Evolutionary conservation across 2,797 vertebrate genomes (phyloP).

Genomic region (Gouania willdenowi): DNA sequence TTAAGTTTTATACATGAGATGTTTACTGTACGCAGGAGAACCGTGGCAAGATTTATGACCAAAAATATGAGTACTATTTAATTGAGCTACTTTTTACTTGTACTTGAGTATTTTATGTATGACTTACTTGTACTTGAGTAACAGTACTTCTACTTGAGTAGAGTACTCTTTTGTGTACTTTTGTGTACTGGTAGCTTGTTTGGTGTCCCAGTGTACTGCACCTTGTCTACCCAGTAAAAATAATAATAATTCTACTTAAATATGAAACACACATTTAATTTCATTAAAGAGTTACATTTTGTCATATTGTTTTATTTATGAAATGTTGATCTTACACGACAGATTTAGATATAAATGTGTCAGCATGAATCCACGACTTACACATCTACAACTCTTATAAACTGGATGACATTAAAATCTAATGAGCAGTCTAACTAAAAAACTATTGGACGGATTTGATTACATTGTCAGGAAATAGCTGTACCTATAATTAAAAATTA

Average conservation of each 20-base stretch:
- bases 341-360: constrained; percentile 54
- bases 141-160: not conserved
- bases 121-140: not conserved
- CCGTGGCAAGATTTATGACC: too few species aligned
- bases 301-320: constrained; percentile 79
- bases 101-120: not conserved
- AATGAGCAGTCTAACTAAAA: constrained; percentile 2
- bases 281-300: constrained; percentile 28
- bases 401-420: constrained; percentile 31
- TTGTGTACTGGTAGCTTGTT: not conserved
- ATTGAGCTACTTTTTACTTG: too few species aligned
- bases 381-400: constrained; percentile 74
- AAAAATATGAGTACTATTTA: too few species aligned
- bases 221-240: constrained; percentile 19
- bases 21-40: too few species aligned
- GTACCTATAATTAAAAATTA: too few species aligned
- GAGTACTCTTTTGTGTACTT: too few species aligned
- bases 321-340: constrained; percentile 80
- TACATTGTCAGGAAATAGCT: constrained; percentile 36
- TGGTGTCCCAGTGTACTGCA: constrained; percentile 48
- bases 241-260: constrained; percentile 3
- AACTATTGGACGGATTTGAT: constrained; percentile 7
- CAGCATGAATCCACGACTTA: constrained; percentile 75
- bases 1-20: too few species aligned
- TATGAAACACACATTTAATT: constrained; percentile 10